These are phyloP conservation scores for Periparus ater DNA, from an alignment of 2,797 vertebrate species.

Conservation along the genomic window DNA sequence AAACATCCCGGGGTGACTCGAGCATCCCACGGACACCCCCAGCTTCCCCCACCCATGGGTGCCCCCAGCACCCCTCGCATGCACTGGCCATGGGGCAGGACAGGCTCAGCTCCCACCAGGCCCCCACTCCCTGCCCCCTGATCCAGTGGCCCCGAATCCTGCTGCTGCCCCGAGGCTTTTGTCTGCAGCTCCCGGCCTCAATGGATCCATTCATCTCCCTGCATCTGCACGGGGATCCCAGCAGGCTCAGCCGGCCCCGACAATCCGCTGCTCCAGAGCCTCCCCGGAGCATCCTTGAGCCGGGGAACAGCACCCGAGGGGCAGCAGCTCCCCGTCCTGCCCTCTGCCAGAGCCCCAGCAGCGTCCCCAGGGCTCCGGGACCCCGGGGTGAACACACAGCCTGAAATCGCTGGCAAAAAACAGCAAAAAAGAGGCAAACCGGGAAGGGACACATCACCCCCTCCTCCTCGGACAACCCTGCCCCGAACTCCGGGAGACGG, in stretches of 20 bases:
- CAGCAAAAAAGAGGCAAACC: neutral
- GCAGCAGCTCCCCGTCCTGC: neutral
- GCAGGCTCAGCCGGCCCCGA: neutral
- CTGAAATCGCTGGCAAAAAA: neutral
- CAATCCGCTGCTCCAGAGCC: neutral
- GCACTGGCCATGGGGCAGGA: neutral
- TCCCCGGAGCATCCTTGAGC: neutral
- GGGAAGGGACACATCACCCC: rapidly evolving
- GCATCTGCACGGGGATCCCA: neutral
- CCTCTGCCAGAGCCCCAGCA: neutral
- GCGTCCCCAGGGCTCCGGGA: neutral
- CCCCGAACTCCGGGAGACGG: rapidly evolving
- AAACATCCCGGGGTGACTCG: neutral
- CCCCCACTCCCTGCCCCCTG: neutral
- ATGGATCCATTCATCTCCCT: neutral
- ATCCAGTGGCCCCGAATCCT: neutral
- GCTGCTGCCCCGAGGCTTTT: neutral
- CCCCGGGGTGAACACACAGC: rapidly evolving
- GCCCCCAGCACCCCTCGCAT: neutral
- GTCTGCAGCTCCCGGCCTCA: neutral
- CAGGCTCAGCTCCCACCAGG: neutral
- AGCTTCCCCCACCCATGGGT: neutral
- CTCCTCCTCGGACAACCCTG: neutral
- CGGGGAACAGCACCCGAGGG: neutral
- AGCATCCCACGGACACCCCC: neutral